phyloP scores from a whole-genome alignment of 1,140 invertebrate species.

The Achatina immaculata region DNA sequence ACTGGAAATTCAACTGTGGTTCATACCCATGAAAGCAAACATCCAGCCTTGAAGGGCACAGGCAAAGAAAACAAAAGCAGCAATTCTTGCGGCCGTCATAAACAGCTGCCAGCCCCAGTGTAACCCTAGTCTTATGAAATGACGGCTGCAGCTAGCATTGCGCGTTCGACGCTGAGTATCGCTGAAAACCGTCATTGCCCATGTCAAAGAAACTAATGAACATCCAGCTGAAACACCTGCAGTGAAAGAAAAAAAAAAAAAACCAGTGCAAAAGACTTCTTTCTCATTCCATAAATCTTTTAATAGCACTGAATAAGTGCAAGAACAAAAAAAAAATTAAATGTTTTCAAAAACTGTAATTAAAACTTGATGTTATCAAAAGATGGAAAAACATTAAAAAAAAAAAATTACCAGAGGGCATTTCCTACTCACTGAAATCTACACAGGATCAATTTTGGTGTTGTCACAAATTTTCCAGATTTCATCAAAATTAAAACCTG shows the following conservation, averaged over 20 bases:
- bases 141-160: slow-evolving; percentile 76
- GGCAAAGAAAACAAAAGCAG: slow-evolving; percentile 75
- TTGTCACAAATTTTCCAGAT: no score
- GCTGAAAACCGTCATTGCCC: slow-evolving; percentile 87
- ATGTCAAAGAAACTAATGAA: slow-evolving; percentile 86
- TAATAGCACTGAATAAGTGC: no score
- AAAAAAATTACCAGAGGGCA: no score
- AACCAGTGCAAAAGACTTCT: neutral
- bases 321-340: no score
- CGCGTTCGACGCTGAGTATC: slow-evolving; percentile 80
- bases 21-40: slow-evolving; percentile 47
- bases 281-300: no score
- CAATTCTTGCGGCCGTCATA: slow-evolving; percentile 78
- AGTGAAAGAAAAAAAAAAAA: slow-evolving; percentile 40
- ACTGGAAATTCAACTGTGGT: no score
- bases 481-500: no score
- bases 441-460: no score
- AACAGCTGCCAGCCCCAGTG: slow-evolving; percentile 78
- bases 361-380: no score
- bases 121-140: slow-evolving; percentile 74
- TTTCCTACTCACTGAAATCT: no score
- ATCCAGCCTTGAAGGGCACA: slow-evolving; percentile 73
- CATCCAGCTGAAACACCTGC: slow-evolving; percentile 69
- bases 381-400: no score
- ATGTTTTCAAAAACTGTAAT: no score